These are phyloP conservation scores for Brachypteracias leptosomus DNA, from an alignment of 2,113 vertebrate genomes.

Conservation along the genomic window DNA sequence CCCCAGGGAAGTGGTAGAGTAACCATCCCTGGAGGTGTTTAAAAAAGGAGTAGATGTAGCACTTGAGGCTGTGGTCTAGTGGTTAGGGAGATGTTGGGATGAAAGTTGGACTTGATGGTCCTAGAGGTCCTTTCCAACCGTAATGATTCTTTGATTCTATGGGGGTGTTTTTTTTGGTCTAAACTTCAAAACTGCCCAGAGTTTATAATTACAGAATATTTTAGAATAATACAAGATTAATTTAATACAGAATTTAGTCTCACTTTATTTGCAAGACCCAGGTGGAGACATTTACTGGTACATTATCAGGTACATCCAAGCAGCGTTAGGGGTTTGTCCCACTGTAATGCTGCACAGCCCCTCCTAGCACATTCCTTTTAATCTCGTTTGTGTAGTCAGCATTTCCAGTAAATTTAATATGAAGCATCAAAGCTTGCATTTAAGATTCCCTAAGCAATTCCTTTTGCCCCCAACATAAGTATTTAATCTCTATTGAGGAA, in stretches of 20 bases:
- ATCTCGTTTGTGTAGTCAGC: background rate
- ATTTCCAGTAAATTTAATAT: background rate
- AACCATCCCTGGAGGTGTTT: too few species aligned
- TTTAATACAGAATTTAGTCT: background rate
- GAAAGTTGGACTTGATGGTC: too few species aligned
- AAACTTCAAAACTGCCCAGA: background rate
- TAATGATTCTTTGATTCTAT: too few species aligned
- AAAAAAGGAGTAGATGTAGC: too few species aligned
- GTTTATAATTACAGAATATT: too few species aligned
- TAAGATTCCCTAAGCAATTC: background rate
- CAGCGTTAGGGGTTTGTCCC: background rate
- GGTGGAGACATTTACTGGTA: background rate
- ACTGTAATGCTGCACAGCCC: background rate
- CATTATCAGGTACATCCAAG: background rate
- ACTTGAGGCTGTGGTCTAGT: too few species aligned
- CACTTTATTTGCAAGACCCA: background rate
- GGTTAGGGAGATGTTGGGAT: too few species aligned
- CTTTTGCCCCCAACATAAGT: background rate
- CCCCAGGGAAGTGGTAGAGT: too few species aligned
- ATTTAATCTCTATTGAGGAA: conserved; percentile 9
- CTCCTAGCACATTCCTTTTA: background rate
- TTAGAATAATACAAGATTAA: background rate
- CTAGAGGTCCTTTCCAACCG: too few species aligned
- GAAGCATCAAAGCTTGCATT: background rate
- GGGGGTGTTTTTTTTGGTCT: background rate